phyloP scores from a whole-genome alignment of 2,113 vertebrate genomes.

The Eulemur rufifrons region DNA sequence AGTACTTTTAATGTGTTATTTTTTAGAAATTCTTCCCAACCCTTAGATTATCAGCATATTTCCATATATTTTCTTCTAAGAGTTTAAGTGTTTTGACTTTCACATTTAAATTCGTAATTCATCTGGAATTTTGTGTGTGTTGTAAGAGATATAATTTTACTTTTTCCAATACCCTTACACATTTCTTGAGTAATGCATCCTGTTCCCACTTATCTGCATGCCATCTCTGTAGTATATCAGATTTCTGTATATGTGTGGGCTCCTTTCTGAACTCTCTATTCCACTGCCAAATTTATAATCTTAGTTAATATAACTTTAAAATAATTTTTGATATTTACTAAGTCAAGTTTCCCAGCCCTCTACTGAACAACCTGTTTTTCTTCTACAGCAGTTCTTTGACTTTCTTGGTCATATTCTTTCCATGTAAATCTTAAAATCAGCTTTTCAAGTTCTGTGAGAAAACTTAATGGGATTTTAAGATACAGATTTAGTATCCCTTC shows the following conservation, averaged over 20 bases:
- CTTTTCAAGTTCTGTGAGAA: slow-evolving; percentile 22
- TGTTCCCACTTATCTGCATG: not conserved
- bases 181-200: not conserved
- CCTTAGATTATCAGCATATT: not conserved
- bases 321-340: not conserved
- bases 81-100: slow-evolving; percentile 47
- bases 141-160: not conserved
- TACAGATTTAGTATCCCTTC: not conserved
- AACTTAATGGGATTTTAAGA: not conserved
- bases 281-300: not conserved
- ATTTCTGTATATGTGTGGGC: not conserved
- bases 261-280: not conserved
- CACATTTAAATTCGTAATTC: slow-evolving; percentile 22
- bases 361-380: not conserved
- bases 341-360: not conserved
- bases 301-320: not conserved
- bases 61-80: not conserved
- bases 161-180: not conserved
- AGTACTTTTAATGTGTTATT: not conserved
- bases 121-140: not conserved
- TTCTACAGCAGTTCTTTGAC: not conserved
- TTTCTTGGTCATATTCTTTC: not conserved
- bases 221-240: not conserved
- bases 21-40: not conserved
- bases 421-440: slow-evolving; percentile 13